Evolutionary conservation across 2,113 vertebrate genomes (phyloP), one percentile per base, ranked within the genome.

Genomic region (Psittacus erithacus): DNA sequence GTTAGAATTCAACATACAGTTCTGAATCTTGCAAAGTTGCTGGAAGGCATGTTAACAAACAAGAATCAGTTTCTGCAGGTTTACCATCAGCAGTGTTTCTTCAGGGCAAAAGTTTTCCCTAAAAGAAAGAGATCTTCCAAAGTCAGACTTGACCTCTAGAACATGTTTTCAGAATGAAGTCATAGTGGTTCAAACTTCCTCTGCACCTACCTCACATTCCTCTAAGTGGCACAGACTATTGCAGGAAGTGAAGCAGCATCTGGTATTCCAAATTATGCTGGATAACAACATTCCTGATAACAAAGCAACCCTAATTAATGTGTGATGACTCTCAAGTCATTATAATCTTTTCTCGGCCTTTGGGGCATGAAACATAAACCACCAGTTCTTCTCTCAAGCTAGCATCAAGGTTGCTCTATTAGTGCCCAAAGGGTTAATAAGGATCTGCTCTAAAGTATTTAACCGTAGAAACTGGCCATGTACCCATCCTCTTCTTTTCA

Each of bases 11-110:
- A 94, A 71, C 47, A 86, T 50, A 41, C 7, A 75, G 31, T 84
- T 94, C 85, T 74, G 38, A 95, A 55, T 64, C 75, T 84, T 92
- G 44, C 31, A 47, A 92, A 91, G 77, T 78, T 92, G 22, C 44
- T 91, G 80, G 43, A 83, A 96, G 63, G 53, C 29, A 83, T 43
- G 13, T 62, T 88, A 63, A 57, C 2, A 35, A 83, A 78, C 35
- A 93, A 57, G 39, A 83, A 70, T 24, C 22, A 13, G 18, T 19
- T 86, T 94, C 60, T 90, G 43, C 50, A 68, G 38, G 20, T 52
- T 83, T 63, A 57, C 10, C 9, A 57, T 52, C 20, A 24, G 23
- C 27, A 19, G 33, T 55, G n/a, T 76, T 75, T 80, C 50, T 71
- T 90, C 27, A 62, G 49, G 22, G 27, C 3, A 84, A 43, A 93